Evolutionary conservation across 2,797 vertebrate species (phyloP).

Genomic region (Neosalanx taihuensis): DNA sequence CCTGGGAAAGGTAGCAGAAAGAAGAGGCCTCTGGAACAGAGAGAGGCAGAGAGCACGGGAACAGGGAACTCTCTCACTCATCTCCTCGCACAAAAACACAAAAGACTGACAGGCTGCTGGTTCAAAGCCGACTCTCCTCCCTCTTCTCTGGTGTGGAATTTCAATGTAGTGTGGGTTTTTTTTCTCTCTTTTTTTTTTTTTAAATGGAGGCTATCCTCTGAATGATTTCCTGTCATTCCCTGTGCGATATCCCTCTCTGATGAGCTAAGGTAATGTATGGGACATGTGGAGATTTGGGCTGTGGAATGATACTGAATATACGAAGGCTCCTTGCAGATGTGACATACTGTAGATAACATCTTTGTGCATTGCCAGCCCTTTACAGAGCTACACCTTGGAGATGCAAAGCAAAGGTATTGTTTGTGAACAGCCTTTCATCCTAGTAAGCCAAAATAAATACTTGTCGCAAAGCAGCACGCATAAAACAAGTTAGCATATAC

Average conservation of each 20-base stretch:
- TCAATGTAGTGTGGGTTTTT: constrained; percentile 63
- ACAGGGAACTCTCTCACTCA: constrained; percentile 59
- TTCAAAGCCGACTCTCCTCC: constrained; percentile 66
- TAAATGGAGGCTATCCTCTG: constrained; percentile 46
- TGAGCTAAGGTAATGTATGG: constrained; percentile 57
- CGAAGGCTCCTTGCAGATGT: not conserved
- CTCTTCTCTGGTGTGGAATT: constrained; percentile 70
- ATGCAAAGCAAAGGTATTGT: constrained; percentile 26
- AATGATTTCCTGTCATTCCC: constrained; percentile 53
- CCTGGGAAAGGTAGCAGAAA: constrained; percentile 59
- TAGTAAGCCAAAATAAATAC: constrained; percentile 21
- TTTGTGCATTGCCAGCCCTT: constrained; percentile 4
- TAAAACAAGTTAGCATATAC: not conserved
- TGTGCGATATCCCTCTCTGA: constrained; percentile 37
- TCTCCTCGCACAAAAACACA: constrained; percentile 57
- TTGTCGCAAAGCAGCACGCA: not conserved
- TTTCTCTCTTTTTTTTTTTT: constrained; percentile 27
- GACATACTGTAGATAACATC: not conserved
- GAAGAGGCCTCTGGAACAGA: constrained; percentile 36
- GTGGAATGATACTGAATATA: constrained; percentile 33
- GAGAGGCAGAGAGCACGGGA: constrained; percentile 38
- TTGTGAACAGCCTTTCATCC: not conserved
- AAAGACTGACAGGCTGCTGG: constrained; percentile 71
- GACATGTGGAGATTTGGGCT: constrained; percentile 34
- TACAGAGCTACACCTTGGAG: constrained; percentile 22